phyloP scores from a whole-genome alignment of 2,888 invertebrate species.

The Bombyx huttoni region DNA sequence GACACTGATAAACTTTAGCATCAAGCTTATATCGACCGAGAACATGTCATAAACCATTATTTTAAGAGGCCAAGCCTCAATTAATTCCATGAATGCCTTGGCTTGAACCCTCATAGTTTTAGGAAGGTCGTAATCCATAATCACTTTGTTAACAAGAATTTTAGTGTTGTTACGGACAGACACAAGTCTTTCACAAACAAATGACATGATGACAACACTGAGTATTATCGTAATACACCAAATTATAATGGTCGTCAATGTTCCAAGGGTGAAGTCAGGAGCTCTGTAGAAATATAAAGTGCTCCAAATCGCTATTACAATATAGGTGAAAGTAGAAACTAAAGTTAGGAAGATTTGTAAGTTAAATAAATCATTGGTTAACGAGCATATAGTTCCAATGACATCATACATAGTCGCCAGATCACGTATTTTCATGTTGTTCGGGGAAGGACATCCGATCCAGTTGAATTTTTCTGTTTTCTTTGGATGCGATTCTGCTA shows the following conservation, averaged over 20 bases:
- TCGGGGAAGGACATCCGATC: constrained; percentile 16
- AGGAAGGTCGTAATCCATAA: constrained; percentile 39
- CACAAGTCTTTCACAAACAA: constrained; percentile 28
- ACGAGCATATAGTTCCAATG: constrained; percentile 25
- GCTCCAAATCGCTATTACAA: constrained; percentile 32
- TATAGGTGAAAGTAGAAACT: constrained; percentile 28
- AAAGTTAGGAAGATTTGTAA: constrained; percentile 38
- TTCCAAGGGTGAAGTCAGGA: constrained; percentile 10
- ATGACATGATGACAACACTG: constrained; percentile 24
- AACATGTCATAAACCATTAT: constrained; percentile 39
- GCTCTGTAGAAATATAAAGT: constrained; percentile 23
- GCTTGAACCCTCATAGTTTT: constrained; percentile 31
- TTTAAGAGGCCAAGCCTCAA: constrained; percentile 32
- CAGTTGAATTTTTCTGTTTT: constrained; percentile 14
- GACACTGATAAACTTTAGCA: constrained; percentile 42
- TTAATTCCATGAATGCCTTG: constrained; percentile 37
- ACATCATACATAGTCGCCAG: constrained; percentile 26
- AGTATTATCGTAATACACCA: constrained; percentile 25
- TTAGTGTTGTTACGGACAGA: constrained; percentile 24
- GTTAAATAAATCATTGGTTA: constrained; percentile 33
- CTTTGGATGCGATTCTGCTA: constrained; percentile 12
- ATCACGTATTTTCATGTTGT: constrained; percentile 24
- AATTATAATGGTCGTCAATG: constrained; percentile 19
- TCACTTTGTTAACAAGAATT: constrained; percentile 31
- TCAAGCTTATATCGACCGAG: constrained; percentile 35